Percentiles rank a stretch among this genome's conserved stretches.
Evolutionary conservation across 1,140 invertebrate genomes (phyloP).

Genomic region (Pararge aegeria): DNA sequence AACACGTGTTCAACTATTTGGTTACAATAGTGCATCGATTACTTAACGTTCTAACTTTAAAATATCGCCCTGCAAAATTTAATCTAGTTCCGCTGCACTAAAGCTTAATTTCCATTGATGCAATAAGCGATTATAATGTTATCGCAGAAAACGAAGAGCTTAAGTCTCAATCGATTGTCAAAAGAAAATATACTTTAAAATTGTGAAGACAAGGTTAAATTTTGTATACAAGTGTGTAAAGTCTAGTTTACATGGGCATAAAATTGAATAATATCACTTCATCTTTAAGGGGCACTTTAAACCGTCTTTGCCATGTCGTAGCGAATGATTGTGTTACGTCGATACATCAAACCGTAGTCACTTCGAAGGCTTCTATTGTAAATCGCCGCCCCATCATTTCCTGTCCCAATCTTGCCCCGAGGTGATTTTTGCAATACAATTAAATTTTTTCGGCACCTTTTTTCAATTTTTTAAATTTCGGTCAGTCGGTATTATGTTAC

Average conservation of each 20-base stretch:
- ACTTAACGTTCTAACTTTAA: constrained; percentile 11
- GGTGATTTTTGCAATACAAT: constrained; percentile 67
- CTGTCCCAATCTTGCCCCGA: constrained; percentile 46
- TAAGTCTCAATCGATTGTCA: neutral
- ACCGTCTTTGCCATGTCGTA: constrained; percentile 48
- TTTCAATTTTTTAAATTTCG: constrained; percentile 58
- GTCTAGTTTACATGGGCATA: constrained; percentile 37
- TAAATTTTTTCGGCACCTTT: constrained; percentile 57
- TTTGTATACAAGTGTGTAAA: constrained; percentile 5
- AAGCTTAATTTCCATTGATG: constrained; percentile 17
- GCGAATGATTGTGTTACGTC: constrained; percentile 69
- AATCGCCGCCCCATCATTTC: constrained; percentile 68
- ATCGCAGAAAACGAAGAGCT: neutral
- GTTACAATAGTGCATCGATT: constrained; percentile 32
- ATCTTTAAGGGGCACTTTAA: constrained; percentile 72
- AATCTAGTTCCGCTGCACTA: constrained; percentile 7
- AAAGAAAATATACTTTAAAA: neutral
- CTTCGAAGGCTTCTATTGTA: constrained; percentile 59
- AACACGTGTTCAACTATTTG: constrained; percentile 64
- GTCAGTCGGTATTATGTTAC: constrained; percentile 71
- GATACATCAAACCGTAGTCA: constrained; percentile 69
- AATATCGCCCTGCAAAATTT: constrained; percentile 5
- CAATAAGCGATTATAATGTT: constrained; percentile 10
- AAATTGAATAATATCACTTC: constrained; percentile 71
- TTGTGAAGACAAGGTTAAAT: neutral